These are phyloP conservation scores for Rallus limicola DNA, from an alignment of 2,113 vertebrate species.

Conservation along the genomic window DNA sequence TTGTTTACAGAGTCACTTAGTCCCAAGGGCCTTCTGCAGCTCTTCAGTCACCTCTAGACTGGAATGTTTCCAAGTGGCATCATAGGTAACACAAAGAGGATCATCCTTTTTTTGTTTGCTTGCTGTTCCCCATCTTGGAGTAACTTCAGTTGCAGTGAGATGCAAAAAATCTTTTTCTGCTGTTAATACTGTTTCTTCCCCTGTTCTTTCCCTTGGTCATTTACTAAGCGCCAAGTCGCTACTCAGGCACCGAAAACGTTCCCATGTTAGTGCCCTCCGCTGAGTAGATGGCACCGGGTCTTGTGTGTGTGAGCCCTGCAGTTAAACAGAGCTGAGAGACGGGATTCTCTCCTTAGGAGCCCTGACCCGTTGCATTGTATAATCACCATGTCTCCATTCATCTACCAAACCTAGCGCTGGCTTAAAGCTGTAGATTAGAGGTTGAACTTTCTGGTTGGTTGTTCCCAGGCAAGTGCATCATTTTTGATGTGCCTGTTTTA, in stretches of 20 bases:
- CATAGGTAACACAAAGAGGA: neutral
- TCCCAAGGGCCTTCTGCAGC: neutral
- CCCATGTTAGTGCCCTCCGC: neutral
- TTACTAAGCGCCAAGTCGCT: neutral
- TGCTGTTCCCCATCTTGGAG: neutral
- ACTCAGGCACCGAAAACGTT: neutral
- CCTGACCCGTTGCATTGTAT: neutral
- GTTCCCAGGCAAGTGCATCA: neutral
- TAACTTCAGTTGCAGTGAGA: neutral
- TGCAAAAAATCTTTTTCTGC: neutral
- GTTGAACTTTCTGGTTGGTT: neutral
- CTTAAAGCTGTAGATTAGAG: neutral
- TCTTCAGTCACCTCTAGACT: neutral
- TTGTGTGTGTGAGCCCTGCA: neutral
- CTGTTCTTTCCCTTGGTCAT: neutral
- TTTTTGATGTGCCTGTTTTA: neutral
- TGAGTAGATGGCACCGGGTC: neutral
- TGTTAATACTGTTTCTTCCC: neutral
- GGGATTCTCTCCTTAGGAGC: neutral
- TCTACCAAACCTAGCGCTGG: rapidly evolving
- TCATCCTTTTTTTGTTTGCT: neutral
- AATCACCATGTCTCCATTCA: neutral
- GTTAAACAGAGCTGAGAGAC: neutral
- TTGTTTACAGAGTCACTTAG: neutral
- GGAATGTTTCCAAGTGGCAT: neutral